Conservation (phyloP, 2,797 vertebrate genomes). For the Halcyon badia region DNA sequence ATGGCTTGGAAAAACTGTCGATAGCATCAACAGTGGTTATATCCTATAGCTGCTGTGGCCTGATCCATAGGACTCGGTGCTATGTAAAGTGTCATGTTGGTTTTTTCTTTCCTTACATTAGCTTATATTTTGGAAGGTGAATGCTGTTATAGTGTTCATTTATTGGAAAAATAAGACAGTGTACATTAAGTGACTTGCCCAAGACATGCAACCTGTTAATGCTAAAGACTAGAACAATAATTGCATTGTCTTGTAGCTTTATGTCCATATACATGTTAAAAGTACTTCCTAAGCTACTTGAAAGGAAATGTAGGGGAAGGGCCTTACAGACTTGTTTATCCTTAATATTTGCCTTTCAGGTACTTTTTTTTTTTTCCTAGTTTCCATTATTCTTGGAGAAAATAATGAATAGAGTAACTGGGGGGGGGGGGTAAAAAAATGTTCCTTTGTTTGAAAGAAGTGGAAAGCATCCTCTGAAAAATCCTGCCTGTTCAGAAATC, state of each 20-base stretch:
- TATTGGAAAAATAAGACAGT: neutral
- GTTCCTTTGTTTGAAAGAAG: neutral
- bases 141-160: neutral
- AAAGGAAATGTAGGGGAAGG: neutral
- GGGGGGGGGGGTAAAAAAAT: neutral
- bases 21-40: neutral
- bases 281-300: neutral
- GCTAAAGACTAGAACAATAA: neutral
- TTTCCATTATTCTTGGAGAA: neutral
- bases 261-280: neutral
- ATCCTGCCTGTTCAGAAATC: neutral
- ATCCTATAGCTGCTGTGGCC: neutral
- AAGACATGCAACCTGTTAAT: neutral
- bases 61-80: neutral
- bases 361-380: neutral
- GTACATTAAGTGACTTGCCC: neutral
- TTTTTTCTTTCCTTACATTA: neutral
- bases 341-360: neutral
- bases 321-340: neutral
- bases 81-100: neutral
- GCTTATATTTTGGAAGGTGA: neutral
- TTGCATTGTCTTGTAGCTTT: neutral
- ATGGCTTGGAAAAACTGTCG: neutral
- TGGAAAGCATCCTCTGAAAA: neutral
- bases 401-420: neutral